Evolutionary conservation across 1,140 invertebrate genomes (phyloP).

Genomic region (Dinothrombium tinctorium): DNA sequence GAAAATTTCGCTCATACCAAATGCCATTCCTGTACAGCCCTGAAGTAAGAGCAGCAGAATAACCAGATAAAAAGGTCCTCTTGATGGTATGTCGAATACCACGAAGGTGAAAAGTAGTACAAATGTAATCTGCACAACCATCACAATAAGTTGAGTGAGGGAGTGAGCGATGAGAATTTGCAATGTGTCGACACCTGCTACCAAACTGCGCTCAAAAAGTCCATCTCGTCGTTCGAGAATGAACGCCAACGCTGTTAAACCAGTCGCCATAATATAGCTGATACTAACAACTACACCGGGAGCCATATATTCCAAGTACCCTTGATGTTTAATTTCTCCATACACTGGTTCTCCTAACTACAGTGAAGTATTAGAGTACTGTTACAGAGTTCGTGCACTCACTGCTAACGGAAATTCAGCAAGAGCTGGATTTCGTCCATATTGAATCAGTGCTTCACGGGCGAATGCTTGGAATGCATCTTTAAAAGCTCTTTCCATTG

Average conservation of each 20-base stretch:
- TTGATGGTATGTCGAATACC: slow-evolving; percentile 51
- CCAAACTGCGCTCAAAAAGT: slow-evolving; percentile 48
- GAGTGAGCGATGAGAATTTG: slow-evolving; percentile 81
- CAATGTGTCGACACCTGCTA: slow-evolving; percentile 51
- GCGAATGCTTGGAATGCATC: slow-evolving; percentile 52
- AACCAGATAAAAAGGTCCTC: slow-evolving; percentile 49
- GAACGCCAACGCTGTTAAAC: slow-evolving; percentile 67
- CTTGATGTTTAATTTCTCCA: slow-evolving; percentile 46
- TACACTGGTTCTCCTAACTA: slow-evolving; percentile 47
- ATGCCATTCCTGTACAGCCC: slow-evolving; percentile 78
- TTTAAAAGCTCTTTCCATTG: slow-evolving; percentile 41
- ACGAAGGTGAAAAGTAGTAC: slow-evolving; percentile 60
- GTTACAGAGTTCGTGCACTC: slow-evolving; percentile 27
- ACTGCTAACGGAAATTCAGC: slow-evolving; percentile 29
- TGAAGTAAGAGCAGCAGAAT: slow-evolving; percentile 43
- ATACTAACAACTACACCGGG: slow-evolving; percentile 79
- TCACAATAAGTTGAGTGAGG: slow-evolving; percentile 72
- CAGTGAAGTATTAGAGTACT: background rate
- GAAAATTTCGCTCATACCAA: slow-evolving; percentile 24
- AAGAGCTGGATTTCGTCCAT: slow-evolving; percentile 46
- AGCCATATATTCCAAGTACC: slow-evolving; percentile 82
- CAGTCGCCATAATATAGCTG: slow-evolving; percentile 83
- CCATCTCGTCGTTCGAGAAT: slow-evolving; percentile 78
- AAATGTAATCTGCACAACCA: slow-evolving; percentile 68
- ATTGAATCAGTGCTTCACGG: slow-evolving; percentile 36